Conservation (phyloP, 2,113 vertebrate genomes). For the Gallinago media region DNA sequence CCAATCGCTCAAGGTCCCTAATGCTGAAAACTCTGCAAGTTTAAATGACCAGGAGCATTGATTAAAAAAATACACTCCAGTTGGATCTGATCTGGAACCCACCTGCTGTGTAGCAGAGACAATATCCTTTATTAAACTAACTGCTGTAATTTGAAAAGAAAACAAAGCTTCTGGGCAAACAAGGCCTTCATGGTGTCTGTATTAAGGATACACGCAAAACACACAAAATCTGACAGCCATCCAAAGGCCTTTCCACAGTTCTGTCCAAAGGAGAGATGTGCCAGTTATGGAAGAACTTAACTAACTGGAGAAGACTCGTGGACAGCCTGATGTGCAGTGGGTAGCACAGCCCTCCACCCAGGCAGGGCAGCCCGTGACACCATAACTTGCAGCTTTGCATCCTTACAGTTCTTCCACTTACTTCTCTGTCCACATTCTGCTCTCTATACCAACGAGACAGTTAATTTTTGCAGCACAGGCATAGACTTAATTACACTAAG, state of each 20-base stretch:
- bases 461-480: neutral
- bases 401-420: neutral
- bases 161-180: neutral
- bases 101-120: neutral
- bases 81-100: neutral
- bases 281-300: neutral
- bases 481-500: neutral
- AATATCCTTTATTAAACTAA: neutral
- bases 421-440: neutral
- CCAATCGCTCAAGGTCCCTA: neutral
- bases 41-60: neutral
- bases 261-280: neutral
- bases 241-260: neutral
- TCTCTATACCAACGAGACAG: neutral
- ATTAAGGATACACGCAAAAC: neutral
- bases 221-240: neutral
- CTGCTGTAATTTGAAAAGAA: neutral
- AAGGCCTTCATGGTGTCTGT: neutral
- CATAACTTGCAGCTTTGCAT: rapidly evolving
- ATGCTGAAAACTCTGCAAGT: neutral
- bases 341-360: rapidly evolving
- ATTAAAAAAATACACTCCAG: neutral
- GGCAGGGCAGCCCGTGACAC: neutral
- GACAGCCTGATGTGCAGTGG: rapidly evolving
- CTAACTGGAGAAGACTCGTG: neutral